phyloP scores from a whole-genome alignment of 2,113 vertebrate genomes.

The Kryptolebias marmoratus region DNA sequence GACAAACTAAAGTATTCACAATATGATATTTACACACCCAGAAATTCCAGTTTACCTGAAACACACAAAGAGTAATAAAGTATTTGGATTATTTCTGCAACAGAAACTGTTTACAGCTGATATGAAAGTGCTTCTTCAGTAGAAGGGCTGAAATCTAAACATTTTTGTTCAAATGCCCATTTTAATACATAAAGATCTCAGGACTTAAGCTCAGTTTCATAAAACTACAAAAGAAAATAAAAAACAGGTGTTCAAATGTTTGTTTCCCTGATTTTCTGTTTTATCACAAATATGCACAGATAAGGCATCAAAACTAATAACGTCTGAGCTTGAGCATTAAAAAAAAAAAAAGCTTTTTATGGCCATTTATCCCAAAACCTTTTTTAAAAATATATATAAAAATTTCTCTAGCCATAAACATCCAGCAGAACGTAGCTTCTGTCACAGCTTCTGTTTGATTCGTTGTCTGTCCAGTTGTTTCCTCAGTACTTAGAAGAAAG shows the following conservation, averaged over 20 bases:
- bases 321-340: no score
- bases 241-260: background rate
- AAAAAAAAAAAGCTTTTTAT: no score
- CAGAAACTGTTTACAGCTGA: conserved; percentile 54
- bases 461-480: conserved; percentile 36
- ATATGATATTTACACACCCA: background rate
- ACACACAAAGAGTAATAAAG: conserved; percentile 16
- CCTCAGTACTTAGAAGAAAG: background rate
- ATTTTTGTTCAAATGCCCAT: background rate
- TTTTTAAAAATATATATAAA: background rate
- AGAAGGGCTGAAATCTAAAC: conserved; percentile 2
- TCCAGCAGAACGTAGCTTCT: background rate
- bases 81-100: background rate
- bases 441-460: background rate
- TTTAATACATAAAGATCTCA: background rate
- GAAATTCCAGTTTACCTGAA: conserved; percentile 12
- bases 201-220: background rate
- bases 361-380: no score
- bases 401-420: background rate
- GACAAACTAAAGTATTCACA: background rate
- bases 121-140: conserved; percentile 63
- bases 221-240: background rate
- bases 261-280: background rate
- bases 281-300: background rate
- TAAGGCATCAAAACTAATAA: no score